Conservation (phyloP, 2,113 vertebrate species). For the Ictidomys tridecemlineatus region DNA sequence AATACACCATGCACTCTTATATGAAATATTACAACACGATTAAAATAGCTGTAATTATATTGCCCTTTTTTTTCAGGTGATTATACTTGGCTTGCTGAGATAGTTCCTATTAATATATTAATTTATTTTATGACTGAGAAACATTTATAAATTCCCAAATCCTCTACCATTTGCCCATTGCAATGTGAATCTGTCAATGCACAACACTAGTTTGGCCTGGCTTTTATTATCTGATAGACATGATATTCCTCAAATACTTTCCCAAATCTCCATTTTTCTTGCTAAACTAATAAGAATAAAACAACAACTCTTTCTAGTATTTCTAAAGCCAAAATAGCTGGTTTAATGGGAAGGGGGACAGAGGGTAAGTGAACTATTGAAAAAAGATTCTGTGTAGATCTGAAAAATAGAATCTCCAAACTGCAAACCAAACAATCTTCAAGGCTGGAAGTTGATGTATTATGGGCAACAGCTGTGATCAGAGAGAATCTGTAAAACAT, state of each 20-base stretch:
- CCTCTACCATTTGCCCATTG: neutral
- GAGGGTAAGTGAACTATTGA: neutral
- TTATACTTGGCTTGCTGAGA: neutral
- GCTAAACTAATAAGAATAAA: neutral
- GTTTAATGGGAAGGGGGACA: neutral
- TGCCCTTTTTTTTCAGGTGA: neutral
- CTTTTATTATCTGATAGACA: neutral
- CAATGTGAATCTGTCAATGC: neutral
- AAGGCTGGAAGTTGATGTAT: neutral
- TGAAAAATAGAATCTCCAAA: neutral
- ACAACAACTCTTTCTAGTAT: neutral
- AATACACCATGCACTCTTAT: neutral
- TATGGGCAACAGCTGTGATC: neutral
- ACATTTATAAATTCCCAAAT: neutral
- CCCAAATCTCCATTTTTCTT: neutral
- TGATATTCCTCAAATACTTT: neutral
- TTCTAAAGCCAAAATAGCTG: neutral
- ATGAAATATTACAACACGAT: neutral
- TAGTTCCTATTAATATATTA: neutral
- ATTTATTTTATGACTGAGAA: neutral
- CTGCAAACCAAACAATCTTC: neutral
- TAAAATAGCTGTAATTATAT: constrained; percentile 16
- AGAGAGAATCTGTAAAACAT: neutral
- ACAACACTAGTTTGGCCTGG: neutral
- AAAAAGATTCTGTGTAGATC: neutral